Conservation (phyloP, 2,113 vertebrate species). For the Sylvia atricapilla region DNA sequence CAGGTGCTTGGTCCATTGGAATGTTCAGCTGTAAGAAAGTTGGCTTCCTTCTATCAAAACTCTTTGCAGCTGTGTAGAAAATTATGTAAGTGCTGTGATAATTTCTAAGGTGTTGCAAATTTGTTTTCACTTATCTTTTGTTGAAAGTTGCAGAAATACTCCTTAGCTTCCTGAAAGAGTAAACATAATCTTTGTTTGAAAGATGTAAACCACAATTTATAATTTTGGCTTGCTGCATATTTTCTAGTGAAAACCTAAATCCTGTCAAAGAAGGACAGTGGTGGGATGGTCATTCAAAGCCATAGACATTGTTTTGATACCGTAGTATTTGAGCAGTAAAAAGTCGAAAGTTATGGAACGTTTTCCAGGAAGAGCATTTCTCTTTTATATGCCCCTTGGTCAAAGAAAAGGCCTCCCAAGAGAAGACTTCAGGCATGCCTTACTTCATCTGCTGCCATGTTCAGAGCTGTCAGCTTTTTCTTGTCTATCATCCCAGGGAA, state of each 20-base stretch:
- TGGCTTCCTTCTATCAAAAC: background rate
- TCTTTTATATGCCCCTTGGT: background rate
- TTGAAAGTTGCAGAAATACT: background rate
- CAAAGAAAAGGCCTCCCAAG: background rate
- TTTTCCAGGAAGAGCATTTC: background rate
- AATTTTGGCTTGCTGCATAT: background rate
- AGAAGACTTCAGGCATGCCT: background rate
- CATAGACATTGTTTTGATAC: background rate
- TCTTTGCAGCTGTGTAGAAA: background rate
- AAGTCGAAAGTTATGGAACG: accelerated
- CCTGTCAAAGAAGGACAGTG: background rate
- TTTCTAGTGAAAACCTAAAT: background rate
- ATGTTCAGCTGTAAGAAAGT: background rate
- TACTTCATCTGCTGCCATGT: background rate
- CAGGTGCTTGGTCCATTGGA: background rate
- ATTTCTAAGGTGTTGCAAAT: background rate
- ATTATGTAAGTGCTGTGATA: background rate
- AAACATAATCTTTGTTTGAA: background rate
- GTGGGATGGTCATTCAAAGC: background rate
- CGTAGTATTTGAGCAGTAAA: background rate
- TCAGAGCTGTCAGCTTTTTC: background rate
- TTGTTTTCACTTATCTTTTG: background rate
- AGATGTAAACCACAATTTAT: background rate
- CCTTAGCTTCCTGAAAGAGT: background rate
- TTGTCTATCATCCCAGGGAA: background rate